Percentiles rank a stretch among this genome's conserved stretches.
phyloP scores from a whole-genome alignment of 2,113 vertebrate species.

The Pitta sordida region DNA sequence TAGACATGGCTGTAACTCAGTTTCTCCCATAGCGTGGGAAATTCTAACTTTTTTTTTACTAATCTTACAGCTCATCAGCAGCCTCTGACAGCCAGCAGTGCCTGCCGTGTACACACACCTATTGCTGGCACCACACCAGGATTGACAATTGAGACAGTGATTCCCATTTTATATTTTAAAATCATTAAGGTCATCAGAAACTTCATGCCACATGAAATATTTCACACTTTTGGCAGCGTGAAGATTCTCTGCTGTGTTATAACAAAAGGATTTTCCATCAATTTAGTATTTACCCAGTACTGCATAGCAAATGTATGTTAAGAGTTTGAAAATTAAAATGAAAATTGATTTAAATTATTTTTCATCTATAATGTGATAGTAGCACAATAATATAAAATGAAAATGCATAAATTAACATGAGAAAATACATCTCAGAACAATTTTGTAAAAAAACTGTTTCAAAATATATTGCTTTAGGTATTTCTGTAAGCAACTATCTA shows the following conservation, averaged over 20 bases:
- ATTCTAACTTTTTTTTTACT: neutral
- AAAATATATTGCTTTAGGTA: neutral
- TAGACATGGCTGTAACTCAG: neutral
- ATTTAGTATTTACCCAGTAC: neutral
- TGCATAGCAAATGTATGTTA: neutral
- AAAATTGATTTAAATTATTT: neutral
- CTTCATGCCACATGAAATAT: neutral
- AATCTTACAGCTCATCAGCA: neutral
- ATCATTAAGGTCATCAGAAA: neutral
- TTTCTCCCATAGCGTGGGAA: neutral
- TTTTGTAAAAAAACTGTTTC: neutral
- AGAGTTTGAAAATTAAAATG: conserved; percentile 17
- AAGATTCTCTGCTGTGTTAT: neutral
- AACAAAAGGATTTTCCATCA: neutral
- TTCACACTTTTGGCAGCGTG: neutral
- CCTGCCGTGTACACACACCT: neutral
- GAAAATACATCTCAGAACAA: neutral
- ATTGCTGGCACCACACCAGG: neutral
- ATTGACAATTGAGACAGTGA: neutral
- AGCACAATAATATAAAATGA: neutral
- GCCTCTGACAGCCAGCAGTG: neutral
- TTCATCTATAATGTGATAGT: neutral
- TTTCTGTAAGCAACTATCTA: neutral
- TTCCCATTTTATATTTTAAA: neutral
- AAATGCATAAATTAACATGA: neutral